A percentile compares a stretch with the other conserved stretches of the same genome.
Evolutionary conservation across 2,113 vertebrate genomes (phyloP).

Genomic region (Azemiops feae): DNA sequence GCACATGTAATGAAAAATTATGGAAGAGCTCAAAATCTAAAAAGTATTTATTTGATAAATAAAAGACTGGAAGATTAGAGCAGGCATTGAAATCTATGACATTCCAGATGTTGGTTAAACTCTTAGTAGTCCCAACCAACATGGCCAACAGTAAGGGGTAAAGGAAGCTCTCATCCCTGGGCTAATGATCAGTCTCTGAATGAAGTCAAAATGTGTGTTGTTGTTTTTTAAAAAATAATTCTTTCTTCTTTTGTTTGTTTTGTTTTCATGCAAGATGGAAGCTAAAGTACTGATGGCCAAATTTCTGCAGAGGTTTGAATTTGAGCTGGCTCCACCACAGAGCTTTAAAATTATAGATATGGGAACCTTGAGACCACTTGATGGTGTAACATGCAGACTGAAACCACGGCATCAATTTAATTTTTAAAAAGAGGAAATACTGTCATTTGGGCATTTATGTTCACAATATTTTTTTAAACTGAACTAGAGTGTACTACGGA

Average conservation of each 20-base stretch:
- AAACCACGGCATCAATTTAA: slow-evolving; percentile 54
- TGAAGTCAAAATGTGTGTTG: neutral
- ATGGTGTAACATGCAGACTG: slow-evolving; percentile 82
- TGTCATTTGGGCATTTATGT: neutral
- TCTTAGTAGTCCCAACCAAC: neutral
- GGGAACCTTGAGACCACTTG: slow-evolving; percentile 75
- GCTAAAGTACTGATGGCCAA: slow-evolving; percentile 91
- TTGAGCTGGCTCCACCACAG: slow-evolving; percentile 79
- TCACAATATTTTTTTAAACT: neutral
- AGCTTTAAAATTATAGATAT: slow-evolving; percentile 77
- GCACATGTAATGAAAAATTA: neutral
- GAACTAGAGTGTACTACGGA: neutral
- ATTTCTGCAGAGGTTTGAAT: slow-evolving; percentile 87
- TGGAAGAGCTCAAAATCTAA: neutral
- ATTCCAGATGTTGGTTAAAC: neutral
- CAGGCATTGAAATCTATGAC: neutral
- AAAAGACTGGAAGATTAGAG: neutral
- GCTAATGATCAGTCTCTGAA: neutral
- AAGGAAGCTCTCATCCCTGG: neutral
- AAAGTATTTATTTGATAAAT: neutral
- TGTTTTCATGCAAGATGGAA: slow-evolving; percentile 80
- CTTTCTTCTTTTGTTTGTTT: neutral
- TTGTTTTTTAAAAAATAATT: neutral
- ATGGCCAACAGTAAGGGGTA: neutral
- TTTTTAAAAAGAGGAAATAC: neutral